Evolutionary conservation across 2,797 vertebrate genomes (phyloP).

Genomic region (Microtus obscurus): DNA sequence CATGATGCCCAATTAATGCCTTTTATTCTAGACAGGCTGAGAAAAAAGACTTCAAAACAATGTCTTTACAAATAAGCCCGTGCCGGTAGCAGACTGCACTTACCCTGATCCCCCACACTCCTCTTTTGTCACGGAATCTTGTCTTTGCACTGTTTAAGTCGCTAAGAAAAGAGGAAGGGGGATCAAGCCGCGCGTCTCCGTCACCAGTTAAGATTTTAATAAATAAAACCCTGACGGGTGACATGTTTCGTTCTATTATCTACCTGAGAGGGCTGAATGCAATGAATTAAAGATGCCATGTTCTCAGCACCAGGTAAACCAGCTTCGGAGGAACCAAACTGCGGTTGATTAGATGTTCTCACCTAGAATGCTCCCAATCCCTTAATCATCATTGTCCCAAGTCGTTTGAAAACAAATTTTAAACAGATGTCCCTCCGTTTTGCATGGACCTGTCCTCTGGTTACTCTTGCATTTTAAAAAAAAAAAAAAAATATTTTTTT

Average conservation of each 20-base stretch:
- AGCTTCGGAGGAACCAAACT: neutral
- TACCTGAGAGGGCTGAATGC: neutral
- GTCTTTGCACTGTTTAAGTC: neutral
- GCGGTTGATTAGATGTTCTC: neutral
- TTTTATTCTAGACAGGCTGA: neutral
- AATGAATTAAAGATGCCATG: neutral
- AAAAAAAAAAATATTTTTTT: neutral
- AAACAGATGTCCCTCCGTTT: neutral
- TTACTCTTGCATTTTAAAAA: neutral
- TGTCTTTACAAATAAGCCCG: slow-evolving; percentile 25
- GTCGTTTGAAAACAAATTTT: slow-evolving; percentile 4
- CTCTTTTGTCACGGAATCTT: neutral
- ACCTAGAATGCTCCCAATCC: neutral
- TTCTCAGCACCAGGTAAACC: neutral
- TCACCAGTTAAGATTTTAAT: neutral
- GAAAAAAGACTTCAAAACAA: neutral
- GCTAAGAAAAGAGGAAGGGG: neutral
- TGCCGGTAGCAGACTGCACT: neutral
- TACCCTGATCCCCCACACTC: neutral
- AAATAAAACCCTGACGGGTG: neutral
- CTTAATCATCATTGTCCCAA: neutral
- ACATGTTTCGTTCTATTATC: neutral
- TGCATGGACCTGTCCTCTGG: neutral
- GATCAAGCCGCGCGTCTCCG: neutral
- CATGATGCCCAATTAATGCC: neutral